These are phyloP conservation scores for Cryptocephalus primarius DNA, from an alignment of 2,888 invertebrate species.

Conservation along the genomic window DNA sequence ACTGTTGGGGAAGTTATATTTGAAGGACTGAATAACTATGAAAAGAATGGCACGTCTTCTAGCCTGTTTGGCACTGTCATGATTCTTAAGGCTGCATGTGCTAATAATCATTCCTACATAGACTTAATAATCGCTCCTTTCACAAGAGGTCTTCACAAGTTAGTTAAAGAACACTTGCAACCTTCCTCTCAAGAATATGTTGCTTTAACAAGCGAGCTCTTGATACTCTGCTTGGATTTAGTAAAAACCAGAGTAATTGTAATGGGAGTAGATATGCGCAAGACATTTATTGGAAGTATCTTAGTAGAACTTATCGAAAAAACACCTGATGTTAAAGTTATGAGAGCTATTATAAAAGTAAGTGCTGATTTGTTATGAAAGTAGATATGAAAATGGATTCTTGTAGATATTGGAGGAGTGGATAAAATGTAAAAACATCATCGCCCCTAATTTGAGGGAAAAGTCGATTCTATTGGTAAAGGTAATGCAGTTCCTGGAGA, in stretches of 20 bases:
- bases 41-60: conserved; percentile 66
- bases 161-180: conserved; percentile 82
- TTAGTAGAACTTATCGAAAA: conserved; percentile 91
- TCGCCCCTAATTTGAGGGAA: conserved; percentile 78
- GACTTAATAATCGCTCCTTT: conserved; percentile 85
- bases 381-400: neutral
- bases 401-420: conserved; percentile 83
- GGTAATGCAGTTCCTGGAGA: conserved; percentile 89
- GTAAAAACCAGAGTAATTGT: conserved; percentile 89
- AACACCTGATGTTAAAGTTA: conserved; percentile 81
- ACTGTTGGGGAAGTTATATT: conserved; percentile 71
- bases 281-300: conserved; percentile 85
- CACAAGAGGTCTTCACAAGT: conserved; percentile 81
- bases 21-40: conserved; percentile 80
- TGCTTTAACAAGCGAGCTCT: conserved; percentile 51
- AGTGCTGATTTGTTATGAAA: neutral
- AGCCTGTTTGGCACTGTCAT: conserved; percentile 85
- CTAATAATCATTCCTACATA: conserved; percentile 84
- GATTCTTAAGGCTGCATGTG: conserved; percentile 93
- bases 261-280: conserved; percentile 89
- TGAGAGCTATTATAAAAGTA: conserved; percentile 61
- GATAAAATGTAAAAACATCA: conserved; percentile 75
- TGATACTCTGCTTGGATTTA: conserved; percentile 82
- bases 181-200: conserved; percentile 47
- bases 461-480: conserved; percentile 90